phyloP scores from a whole-genome alignment of 2,113 vertebrate genomes.

The Tetrao urogallus region DNA sequence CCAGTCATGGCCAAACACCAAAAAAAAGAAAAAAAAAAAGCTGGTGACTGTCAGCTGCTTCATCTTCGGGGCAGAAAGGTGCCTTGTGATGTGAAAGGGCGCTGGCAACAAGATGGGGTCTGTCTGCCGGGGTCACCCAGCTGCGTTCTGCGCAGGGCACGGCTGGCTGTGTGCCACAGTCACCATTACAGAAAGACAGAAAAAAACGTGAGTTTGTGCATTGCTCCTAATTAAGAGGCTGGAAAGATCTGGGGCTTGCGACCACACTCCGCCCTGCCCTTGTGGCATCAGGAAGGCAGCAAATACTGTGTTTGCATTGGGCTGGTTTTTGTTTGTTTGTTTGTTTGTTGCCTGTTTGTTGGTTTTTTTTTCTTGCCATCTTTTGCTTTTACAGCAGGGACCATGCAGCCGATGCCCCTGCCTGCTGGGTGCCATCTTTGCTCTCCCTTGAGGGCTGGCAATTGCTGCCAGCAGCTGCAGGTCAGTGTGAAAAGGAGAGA shows the following conservation, averaged over 20 bases:
- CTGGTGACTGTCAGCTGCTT: neutral
- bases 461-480: too few species aligned
- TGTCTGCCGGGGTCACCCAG: neutral
- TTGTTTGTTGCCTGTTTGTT: too few species aligned
- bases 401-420: fast-evolving
- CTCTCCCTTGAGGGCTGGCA: fast-evolving
- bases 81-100: neutral
- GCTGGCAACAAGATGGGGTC: neutral
- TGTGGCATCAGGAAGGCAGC: fast-evolving
- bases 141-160: neutral
- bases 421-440: fast-evolving
- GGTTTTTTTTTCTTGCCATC: neutral
- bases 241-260: neutral
- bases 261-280: neutral
- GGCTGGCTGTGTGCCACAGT: fast-evolving
- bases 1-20: neutral
- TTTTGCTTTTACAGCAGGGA: fast-evolving
- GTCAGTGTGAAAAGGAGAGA: fast-evolving
- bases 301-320: neutral
- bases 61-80: fast-evolving
- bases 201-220: neutral
- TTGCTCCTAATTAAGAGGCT: neutral
- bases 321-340: too few species aligned
- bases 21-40: slow-evolving; percentile 46
- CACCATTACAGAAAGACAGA: neutral